Conservation (phyloP, 2,797 vertebrate species). For the Cuculus canorus region DNA sequence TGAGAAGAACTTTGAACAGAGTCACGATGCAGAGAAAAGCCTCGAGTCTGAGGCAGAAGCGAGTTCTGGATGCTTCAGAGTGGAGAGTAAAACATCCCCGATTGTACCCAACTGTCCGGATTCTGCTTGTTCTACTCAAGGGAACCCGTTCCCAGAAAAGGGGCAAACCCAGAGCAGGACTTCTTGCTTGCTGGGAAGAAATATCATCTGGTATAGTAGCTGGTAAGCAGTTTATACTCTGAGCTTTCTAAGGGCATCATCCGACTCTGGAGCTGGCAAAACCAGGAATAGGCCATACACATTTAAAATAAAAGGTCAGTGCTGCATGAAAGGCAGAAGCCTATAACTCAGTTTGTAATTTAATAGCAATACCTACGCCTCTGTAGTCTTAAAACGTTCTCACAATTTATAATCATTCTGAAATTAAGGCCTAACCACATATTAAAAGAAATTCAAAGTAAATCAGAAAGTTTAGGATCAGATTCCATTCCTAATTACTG, state of each 20-base stretch:
- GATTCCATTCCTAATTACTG: slow-evolving; percentile 69
- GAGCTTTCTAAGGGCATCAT: background rate
- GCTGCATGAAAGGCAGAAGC: background rate
- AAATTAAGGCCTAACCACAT: slow-evolving; percentile 51
- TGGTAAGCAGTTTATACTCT: background rate
- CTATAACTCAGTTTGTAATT: background rate
- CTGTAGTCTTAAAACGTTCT: background rate
- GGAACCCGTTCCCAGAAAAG: background rate
- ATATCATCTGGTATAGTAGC: background rate
- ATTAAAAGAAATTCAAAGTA: slow-evolving; percentile 54
- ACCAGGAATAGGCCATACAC: background rate
- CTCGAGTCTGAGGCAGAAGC: background rate
- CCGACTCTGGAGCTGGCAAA: background rate
- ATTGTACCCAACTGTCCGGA: background rate
- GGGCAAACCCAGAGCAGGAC: background rate
- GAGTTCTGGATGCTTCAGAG: background rate
- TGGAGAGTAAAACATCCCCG: background rate
- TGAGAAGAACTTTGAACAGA: background rate
- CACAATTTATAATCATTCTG: slow-evolving; percentile 39
- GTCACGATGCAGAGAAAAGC: background rate
- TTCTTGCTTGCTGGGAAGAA: background rate
- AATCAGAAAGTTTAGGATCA: slow-evolving; percentile 65
- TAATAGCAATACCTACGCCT: background rate
- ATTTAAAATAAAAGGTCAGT: background rate
- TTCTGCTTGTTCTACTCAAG: background rate